Percentiles rank a stretch among this genome's conserved stretches.
Evolutionary conservation across 2,113 vertebrate species (phyloP).

Genomic region (Hyaena hyaena): DNA sequence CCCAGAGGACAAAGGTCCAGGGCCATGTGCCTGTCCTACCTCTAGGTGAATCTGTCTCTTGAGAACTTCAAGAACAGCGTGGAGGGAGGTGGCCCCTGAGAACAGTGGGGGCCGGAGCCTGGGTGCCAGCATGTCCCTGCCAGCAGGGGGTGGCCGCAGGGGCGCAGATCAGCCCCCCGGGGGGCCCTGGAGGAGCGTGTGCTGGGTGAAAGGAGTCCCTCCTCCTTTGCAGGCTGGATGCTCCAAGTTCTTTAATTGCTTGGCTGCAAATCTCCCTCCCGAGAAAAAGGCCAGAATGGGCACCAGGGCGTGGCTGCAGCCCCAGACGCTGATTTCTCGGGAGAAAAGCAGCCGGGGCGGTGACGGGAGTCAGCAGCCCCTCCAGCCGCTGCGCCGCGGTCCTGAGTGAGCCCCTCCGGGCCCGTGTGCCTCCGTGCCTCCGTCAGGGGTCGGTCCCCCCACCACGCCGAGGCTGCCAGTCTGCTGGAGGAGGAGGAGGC

Average conservation of each 20-base stretch:
- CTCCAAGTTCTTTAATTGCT: not conserved
- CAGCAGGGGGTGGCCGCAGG: fast-evolving
- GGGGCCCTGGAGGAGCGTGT: not conserved
- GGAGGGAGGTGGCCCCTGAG: not conserved
- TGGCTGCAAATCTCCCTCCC: not conserved
- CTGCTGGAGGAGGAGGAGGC: no score
- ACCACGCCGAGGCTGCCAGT: not conserved
- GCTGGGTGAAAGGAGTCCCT: not conserved
- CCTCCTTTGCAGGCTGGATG: not conserved
- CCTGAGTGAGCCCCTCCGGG: no score
- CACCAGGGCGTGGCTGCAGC: not conserved
- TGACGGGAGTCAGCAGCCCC: not conserved
- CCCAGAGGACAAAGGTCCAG: not conserved
- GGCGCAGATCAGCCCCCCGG: not conserved
- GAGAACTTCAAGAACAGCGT: not conserved
- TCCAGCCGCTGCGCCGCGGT: not conserved
- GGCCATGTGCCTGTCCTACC: not conserved
- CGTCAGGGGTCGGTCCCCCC: not conserved
- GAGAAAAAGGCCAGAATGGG: not conserved
- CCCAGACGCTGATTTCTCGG: not conserved
- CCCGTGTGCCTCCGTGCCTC: not conserved
- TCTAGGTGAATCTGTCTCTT: no score
- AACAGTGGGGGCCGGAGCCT: not conserved
- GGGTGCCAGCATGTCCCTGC: no score
- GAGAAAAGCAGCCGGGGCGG: not conserved